phyloP scores from a whole-genome alignment of 2,797 vertebrate genomes.

The Menidia menidia region DNA sequence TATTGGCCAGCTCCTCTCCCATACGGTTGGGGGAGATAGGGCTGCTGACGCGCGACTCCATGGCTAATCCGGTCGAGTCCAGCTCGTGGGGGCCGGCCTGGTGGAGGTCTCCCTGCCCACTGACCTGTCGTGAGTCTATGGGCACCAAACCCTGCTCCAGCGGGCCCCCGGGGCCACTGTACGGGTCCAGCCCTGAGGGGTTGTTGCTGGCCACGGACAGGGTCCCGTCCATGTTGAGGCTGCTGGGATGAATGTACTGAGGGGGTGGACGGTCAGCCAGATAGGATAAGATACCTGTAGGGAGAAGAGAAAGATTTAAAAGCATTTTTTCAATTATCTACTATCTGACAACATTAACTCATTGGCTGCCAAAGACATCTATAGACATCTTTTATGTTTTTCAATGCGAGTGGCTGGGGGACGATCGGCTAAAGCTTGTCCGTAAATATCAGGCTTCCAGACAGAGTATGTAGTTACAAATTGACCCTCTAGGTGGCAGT shows the following conservation, averaged over 20 bases:
- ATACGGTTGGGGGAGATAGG: conserved; percentile 94
- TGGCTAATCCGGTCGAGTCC: conserved; percentile 89
- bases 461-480: too few species aligned
- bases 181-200: conserved; percentile 90
- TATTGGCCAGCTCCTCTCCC: conserved; percentile 89
- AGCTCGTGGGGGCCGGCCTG: conserved; percentile 90
- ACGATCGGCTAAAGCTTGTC: too few species aligned
- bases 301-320: conserved; percentile 2
- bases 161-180: conserved; percentile 88
- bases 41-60: conserved; percentile 94
- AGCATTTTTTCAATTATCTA: not conserved
- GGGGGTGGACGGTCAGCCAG: conserved; percentile 97
- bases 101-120: conserved; percentile 87
- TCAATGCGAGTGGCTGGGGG: too few species aligned
- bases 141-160: conserved; percentile 92
- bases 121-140: conserved; percentile 89
- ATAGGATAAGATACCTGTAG: conserved; percentile 95
- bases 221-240: conserved; percentile 92
- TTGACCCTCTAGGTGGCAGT: too few species aligned
- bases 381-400: too few species aligned
- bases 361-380: too few species aligned
- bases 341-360: not conserved
- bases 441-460: too few species aligned
- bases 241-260: conserved; percentile 97
- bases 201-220: conserved; percentile 90